Base-by-base conservation (phyloP, 2,888 invertebrate genomes). In the Hanleya hanleyi region DNA sequence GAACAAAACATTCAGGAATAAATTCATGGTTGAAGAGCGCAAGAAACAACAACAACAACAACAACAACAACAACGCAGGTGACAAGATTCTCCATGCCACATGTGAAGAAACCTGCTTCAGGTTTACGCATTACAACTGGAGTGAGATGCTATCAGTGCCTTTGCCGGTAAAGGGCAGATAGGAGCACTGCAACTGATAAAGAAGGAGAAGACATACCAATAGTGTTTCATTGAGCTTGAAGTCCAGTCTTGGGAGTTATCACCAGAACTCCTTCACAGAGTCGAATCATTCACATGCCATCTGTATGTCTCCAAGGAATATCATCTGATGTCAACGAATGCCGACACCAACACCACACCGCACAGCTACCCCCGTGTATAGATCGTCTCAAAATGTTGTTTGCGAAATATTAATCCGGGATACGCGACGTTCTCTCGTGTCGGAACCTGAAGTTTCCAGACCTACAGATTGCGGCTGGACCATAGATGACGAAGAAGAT, bases 351-450 rank as follows among this genome's bases (percentile, higher is more conserved):
- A n/a, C 66, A 75, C 9, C 76, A 76, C 50, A 61, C 51, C 29
- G 35, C 57, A 18, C 67, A 73, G 65, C 72, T 79, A 26, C 77
- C 74, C 50, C 75, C 77, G 38, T 73, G 75, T 36, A 26, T 36
- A 36, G 77, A 71, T 41, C 75, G 33, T 15, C 26, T 18, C 49
- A 71, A 41, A 76, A 77, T 38, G 37, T 38, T 7, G 15, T 32
- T 78, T 18, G 78, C 78, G 4, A 79, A 79, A 67, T 79, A 79
- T 51, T 78, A 79, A 61, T 65, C 73, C n/a, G 78, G 70, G 9
- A 75, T 79, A 49, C 75, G 78, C 38, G 69, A 18, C 26, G 69
- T 26, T 36, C 61, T 71, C 62, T n/a, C 72, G 73, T 67, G 33
- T 7, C 26, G 1, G 29, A 69, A 29, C 72, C 71, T 15, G 49